A percentile compares a stretch with the other conserved stretches of the same genome.
phyloP scores from a whole-genome alignment of 2,888 invertebrate genomes.

The Acanthosepion esculentum region DNA sequence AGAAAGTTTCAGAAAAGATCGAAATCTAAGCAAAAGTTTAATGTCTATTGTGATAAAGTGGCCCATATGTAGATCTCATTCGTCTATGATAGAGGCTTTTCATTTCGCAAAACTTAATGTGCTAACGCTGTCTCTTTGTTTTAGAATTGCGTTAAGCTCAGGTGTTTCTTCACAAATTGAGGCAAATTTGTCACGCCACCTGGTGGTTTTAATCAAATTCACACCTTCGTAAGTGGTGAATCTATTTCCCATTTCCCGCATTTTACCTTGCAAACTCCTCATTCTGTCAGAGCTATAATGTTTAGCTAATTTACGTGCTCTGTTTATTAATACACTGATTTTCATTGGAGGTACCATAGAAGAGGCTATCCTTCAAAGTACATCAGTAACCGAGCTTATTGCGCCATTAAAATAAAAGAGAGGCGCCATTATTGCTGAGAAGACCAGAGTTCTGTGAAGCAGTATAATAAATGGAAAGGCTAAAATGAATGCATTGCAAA shows the following conservation, averaged over 20 bases:
- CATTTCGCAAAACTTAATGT: not conserved
- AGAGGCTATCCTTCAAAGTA: not conserved
- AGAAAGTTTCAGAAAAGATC: not conserved
- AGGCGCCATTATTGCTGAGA: not conserved
- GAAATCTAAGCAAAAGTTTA: not conserved
- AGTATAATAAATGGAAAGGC: not conserved
- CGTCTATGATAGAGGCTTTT: not conserved
- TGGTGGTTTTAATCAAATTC: not conserved
- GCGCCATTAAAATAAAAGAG: not conserved
- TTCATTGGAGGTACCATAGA: not conserved
- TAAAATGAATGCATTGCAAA: not conserved
- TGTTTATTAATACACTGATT: not conserved
- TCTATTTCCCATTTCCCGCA: not conserved
- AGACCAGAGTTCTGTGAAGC: not conserved
- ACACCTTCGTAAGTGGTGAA: not conserved
- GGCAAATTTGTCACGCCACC: not conserved
- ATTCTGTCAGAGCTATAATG: not conserved
- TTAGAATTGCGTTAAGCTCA: not conserved
- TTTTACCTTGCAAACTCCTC: not conserved
- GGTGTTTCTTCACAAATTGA: not conserved
- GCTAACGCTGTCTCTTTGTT: not conserved
- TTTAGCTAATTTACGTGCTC: constrained; percentile 33
- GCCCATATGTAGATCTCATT: not conserved
- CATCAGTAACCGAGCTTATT: not conserved
- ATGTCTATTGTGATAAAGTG: not conserved